Conservation (phyloP, 2,888 invertebrate genomes). For the Plebejus anna region DNA sequence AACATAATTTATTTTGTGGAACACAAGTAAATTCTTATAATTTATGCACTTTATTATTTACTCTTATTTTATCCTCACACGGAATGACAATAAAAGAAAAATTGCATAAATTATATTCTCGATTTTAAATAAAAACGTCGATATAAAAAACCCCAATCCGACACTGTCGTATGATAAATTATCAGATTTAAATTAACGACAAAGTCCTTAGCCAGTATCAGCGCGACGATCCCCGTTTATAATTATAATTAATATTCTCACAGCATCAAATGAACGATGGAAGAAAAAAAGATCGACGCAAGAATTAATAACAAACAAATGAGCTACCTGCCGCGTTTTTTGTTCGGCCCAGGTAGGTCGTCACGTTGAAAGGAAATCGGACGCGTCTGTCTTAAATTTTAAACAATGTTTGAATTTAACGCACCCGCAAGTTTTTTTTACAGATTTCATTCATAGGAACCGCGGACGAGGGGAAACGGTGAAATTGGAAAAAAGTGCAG, state of each 20-base stretch:
- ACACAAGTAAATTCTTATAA: not conserved
- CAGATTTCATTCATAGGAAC: conserved; percentile 67
- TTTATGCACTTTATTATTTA: conserved; percentile 20
- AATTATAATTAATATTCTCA: conserved; percentile 80
- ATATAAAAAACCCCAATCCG: conserved; percentile 68
- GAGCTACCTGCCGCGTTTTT: conserved; percentile 79
- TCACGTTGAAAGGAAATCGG: conserved; percentile 73
- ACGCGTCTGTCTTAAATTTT: conserved; percentile 71
- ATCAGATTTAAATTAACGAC: conserved; percentile 75
- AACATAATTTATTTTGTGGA: not conserved
- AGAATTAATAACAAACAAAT: conserved; percentile 81
- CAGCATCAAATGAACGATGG: conserved; percentile 75
- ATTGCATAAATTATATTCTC: conserved; percentile 32
- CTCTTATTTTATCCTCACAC: conserved; percentile 24
- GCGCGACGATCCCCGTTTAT: conserved; percentile 74
- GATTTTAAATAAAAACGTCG: conserved; percentile 44
- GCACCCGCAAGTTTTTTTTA: conserved; percentile 74
- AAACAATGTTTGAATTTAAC: conserved; percentile 75
- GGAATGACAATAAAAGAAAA: not conserved
- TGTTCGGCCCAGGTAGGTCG: conserved; percentile 72
- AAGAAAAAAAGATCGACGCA: conserved; percentile 72
- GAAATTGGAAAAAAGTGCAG: conserved; percentile 48
- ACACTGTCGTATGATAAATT: conserved; percentile 78
- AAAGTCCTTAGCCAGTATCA: conserved; percentile 66
- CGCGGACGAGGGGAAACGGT: conserved; percentile 30